phyloP scores from a whole-genome alignment of 2,888 invertebrate genomes.

The Conchocele bisecta region DNA sequence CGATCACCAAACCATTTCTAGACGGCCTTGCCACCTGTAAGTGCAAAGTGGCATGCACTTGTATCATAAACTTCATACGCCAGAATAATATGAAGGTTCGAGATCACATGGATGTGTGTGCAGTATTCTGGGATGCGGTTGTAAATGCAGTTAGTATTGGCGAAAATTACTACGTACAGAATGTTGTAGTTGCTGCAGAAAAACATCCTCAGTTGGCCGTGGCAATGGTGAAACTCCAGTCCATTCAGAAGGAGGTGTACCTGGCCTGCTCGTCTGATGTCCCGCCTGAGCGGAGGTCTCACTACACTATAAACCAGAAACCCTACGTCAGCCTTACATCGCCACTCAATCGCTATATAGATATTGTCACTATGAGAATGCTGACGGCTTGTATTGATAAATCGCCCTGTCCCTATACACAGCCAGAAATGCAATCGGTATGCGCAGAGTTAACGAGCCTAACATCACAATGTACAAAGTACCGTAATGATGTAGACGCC shows the following conservation, averaged over 20 bases:
- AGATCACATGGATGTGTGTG: constrained; percentile 60
- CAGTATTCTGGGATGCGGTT: constrained; percentile 62
- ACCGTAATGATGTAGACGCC: constrained; percentile 45
- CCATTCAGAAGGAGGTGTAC: constrained; percentile 62
- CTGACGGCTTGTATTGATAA: constrained; percentile 67
- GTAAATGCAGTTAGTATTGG: constrained; percentile 56
- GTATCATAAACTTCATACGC: constrained; percentile 62
- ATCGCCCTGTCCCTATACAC: constrained; percentile 63
- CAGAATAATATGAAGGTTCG: constrained; percentile 52
- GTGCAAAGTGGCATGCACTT: constrained; percentile 67
- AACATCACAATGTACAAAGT: constrained; percentile 25
- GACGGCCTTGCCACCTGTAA: constrained; percentile 60
- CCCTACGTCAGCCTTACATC: constrained; percentile 72
- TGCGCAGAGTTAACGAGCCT: constrained; percentile 53
- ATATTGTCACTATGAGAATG: constrained; percentile 75
- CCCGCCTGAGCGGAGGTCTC: constrained; percentile 26
- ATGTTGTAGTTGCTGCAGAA: constrained; percentile 68
- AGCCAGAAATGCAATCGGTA: constrained; percentile 59
- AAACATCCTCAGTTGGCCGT: constrained; percentile 75
- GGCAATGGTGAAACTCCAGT: constrained; percentile 63
- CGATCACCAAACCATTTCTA: constrained; percentile 72
- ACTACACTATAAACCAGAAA: constrained; percentile 69
- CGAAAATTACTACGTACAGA: constrained; percentile 60
- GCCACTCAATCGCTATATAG: constrained; percentile 75
- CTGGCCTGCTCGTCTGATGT: constrained; percentile 65